Percentiles rank a stretch among this genome's conserved stretches.
Evolutionary conservation across 2,113 vertebrate species (phyloP).

Genomic region (Sminthopsis crassicaudata): DNA sequence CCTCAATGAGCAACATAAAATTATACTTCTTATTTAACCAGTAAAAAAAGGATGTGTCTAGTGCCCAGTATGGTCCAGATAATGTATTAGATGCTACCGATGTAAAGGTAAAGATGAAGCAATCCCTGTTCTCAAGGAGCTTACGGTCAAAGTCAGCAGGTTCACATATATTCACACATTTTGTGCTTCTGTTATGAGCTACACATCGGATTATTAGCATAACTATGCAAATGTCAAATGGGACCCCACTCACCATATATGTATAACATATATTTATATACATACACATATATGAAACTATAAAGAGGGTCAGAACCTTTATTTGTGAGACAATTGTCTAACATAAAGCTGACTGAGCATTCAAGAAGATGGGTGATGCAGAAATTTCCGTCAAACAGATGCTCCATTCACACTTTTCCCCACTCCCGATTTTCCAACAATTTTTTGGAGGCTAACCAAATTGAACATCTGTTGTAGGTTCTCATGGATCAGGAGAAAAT

Average conservation of each 20-base stretch:
- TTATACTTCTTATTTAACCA: neutral
- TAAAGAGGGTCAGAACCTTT: neutral
- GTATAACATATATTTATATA: neutral
- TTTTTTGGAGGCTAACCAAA: neutral
- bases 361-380: neutral
- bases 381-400: neutral
- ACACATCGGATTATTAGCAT: neutral
- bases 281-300: neutral
- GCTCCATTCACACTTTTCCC: neutral
- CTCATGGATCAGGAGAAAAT: slow-evolving; percentile 3
- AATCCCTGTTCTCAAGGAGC: neutral
- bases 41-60: neutral
- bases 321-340: neutral
- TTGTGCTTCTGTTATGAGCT: neutral
- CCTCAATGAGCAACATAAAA: neutral
- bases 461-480: neutral
- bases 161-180: neutral
- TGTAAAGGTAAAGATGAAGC: neutral
- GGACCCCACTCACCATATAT: neutral
- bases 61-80: neutral
- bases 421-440: neutral
- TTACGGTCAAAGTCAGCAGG: neutral
- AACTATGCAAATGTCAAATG: neutral
- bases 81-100: neutral
- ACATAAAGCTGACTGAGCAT: neutral